Percentiles rank a stretch among this genome's conserved stretches.
Conservation (phyloP, 2,797 vertebrate genomes). For the Mastacembelus armatus region DNA sequence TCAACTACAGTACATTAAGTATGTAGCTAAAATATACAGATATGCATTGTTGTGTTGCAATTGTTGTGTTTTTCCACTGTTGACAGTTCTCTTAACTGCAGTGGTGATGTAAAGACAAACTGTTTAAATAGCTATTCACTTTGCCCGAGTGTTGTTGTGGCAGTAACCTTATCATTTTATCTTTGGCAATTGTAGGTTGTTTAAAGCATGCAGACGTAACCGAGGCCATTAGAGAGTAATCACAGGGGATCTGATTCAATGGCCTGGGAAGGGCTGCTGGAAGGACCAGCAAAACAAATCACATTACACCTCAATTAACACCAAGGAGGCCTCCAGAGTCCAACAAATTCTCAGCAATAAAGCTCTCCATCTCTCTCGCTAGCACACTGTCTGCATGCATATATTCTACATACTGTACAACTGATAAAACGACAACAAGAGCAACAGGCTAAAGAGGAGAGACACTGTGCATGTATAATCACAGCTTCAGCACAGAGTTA, state of each 20-base stretch:
- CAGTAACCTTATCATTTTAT: slow-evolving; percentile 68
- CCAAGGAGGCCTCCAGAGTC: slow-evolving; percentile 61
- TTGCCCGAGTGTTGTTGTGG: slow-evolving; percentile 43
- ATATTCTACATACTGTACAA: slow-evolving; percentile 30
- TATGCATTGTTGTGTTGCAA: no score
- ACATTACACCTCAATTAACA: slow-evolving; percentile 80
- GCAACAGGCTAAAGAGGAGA: slow-evolving; percentile 12
- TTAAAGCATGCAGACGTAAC: slow-evolving; percentile 67
- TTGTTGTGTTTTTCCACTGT: no score
- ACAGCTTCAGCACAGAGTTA: slow-evolving; percentile 34
- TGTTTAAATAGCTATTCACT: slow-evolving; percentile 53
- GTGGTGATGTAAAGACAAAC: slow-evolving; percentile 24
- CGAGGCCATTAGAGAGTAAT: slow-evolving; percentile 71
- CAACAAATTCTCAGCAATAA: slow-evolving; percentile 59
- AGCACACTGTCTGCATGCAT: slow-evolving; percentile 35
- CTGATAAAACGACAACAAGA: slow-evolving; percentile 19
- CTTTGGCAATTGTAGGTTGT: slow-evolving; percentile 44
- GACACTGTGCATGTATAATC: slow-evolving; percentile 13
- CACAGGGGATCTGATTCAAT: slow-evolving; percentile 68
- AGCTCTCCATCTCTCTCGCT: slow-evolving; percentile 36
- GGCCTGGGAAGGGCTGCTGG: slow-evolving; percentile 63
- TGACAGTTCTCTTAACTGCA: slow-evolving; percentile 31
- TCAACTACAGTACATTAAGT: background rate
- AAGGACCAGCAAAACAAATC: slow-evolving; percentile 77
- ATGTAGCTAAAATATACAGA: no score